Evolutionary conservation across 2,113 vertebrate species (phyloP).

Genomic region (Budorcas taxicolor): DNA sequence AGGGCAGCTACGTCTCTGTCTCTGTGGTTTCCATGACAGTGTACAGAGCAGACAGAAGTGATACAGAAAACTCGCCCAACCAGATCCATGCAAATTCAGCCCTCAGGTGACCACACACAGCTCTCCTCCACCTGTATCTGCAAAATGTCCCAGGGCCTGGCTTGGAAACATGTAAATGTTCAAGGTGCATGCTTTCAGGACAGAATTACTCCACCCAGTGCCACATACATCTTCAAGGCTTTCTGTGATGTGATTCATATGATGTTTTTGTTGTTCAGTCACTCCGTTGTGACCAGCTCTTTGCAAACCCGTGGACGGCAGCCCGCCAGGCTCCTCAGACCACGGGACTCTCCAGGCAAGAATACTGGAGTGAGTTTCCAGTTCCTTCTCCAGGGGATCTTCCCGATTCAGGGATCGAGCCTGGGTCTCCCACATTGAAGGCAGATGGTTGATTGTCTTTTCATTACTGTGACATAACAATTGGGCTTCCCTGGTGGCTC

Average conservation of each 20-base stretch:
- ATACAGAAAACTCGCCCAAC: background rate
- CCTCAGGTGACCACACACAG: fast-evolving
- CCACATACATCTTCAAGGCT: background rate
- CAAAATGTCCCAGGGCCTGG: background rate
- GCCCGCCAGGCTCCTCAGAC: fast-evolving
- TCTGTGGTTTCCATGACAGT: fast-evolving
- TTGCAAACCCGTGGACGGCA: background rate
- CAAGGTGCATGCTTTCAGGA: background rate
- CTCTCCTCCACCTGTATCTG: fast-evolving
- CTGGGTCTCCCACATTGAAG: background rate
- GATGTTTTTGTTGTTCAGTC: background rate
- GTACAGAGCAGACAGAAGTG: background rate
- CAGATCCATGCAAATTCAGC: background rate
- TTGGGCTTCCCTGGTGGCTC: background rate
- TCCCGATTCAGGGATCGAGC: fast-evolving
- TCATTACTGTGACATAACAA: background rate
- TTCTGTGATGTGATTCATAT: background rate
- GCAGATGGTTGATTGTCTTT: background rate
- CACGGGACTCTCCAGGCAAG: fast-evolving
- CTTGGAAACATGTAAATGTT: background rate
- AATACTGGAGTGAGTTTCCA: background rate
- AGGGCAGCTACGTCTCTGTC: fast-evolving
- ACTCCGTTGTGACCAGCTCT: background rate
- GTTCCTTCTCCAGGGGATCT: background rate
- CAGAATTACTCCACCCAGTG: background rate